A percentile compares a stretch with the other conserved stretches of the same genome.
Conservation (phyloP, 1,140 invertebrate species). For the Pomacea maculata region DNA sequence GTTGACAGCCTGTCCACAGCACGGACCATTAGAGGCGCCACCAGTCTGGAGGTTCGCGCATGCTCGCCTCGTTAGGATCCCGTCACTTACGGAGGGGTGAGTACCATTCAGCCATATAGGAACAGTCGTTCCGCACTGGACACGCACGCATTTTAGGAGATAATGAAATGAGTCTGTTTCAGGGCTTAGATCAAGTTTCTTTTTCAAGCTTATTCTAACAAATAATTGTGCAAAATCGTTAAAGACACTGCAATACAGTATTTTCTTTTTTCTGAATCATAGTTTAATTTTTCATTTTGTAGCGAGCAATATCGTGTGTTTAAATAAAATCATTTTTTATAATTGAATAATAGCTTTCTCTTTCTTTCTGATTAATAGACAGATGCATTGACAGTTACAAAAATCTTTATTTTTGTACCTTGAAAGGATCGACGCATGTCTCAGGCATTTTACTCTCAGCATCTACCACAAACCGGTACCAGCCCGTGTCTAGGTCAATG, state of each 20-base stretch:
- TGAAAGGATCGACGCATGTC: neutral
- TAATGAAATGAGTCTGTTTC: too few species aligned
- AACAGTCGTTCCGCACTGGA: constrained; percentile 5
- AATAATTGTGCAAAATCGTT: neutral
- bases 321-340: neutral
- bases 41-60: constrained; percentile 15
- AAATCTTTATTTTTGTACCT: neutral
- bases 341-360: too few species aligned
- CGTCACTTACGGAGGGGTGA: constrained; percentile 8
- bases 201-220: too few species aligned
- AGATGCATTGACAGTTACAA: neutral
- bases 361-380: too few species aligned
- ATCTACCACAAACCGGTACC: constrained; percentile 2
- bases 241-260: too few species aligned
- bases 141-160: neutral
- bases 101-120: constrained; percentile 5
- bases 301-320: neutral
- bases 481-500: constrained; percentile 3
- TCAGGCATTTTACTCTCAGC: neutral
- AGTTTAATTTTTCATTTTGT: neutral
- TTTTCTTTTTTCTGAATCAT: neutral
- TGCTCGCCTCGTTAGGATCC: neutral
- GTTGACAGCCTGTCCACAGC: constrained; percentile 4
- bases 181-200: too few species aligned
- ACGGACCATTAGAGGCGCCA: neutral